Evolutionary conservation across 2,797 vertebrate species (phyloP).

Genomic region (Sciaenops ocellatus): DNA sequence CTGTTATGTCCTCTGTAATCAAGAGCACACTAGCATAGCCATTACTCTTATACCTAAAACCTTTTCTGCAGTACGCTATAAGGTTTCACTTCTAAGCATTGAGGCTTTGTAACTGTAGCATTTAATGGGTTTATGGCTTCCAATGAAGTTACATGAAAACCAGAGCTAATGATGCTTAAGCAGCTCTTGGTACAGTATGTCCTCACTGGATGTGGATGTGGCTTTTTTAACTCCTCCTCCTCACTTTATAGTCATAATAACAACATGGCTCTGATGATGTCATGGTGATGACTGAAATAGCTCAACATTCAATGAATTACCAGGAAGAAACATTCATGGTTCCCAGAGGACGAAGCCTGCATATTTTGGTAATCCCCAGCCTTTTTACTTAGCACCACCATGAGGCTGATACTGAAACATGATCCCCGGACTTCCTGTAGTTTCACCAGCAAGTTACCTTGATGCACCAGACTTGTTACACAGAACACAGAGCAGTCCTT

Average conservation of each 20-base stretch:
- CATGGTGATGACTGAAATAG: conserved; percentile 5
- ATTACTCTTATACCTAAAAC: background rate
- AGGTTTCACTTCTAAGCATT: conserved; percentile 13
- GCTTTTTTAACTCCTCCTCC: background rate
- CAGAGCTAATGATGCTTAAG: conserved; percentile 50
- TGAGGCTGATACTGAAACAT: background rate
- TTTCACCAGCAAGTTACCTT: background rate
- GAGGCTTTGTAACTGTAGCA: conserved; percentile 39
- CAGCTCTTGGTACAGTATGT: conserved; percentile 12
- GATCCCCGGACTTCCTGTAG: background rate
- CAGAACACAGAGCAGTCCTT: too few relatives aligned
- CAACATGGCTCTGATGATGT: background rate
- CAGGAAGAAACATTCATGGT: too few relatives aligned
- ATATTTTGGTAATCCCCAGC: background rate
- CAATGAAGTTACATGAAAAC: conserved; percentile 43
- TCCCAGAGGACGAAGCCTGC: background rate
- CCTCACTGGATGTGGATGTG: conserved; percentile 6
- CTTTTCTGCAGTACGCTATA: background rate
- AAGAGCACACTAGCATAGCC: conserved; percentile 3
- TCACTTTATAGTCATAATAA: background rate
- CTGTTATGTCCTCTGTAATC: conserved; percentile 16
- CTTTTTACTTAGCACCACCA: background rate
- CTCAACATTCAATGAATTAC: background rate
- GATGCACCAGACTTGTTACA: too few relatives aligned
- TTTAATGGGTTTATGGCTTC: conserved; percentile 53